Conservation (phyloP, 2,113 vertebrate species). For the Arizona elegans region DNA sequence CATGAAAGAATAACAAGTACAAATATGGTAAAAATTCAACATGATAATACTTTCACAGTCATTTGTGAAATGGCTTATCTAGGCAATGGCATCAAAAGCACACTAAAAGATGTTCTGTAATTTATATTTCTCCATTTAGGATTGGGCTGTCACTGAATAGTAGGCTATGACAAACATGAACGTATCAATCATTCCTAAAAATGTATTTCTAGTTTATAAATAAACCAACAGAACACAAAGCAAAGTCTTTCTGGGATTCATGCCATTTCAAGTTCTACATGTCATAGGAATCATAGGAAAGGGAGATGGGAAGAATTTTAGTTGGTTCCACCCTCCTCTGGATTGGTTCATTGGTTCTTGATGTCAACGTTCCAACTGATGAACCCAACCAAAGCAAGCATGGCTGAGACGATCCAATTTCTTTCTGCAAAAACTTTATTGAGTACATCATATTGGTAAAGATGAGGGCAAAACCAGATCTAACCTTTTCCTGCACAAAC, state of each 20-base stretch:
- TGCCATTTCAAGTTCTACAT: background rate
- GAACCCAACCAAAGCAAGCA: too few species aligned
- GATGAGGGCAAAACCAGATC: too few species aligned
- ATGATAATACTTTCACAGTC: background rate
- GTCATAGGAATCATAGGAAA: background rate
- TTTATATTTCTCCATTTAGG: background rate
- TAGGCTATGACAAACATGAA: background rate
- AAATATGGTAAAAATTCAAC: background rate
- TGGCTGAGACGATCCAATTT: too few species aligned
- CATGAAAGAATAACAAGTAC: background rate
- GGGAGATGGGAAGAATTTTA: background rate
- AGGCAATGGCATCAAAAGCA: slow-evolving; percentile 23
- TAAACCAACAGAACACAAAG: background rate
- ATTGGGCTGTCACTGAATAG: background rate
- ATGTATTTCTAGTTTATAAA: background rate
- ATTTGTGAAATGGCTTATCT: background rate
- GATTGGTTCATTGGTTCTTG: background rate
- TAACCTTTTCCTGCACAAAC: too few species aligned
- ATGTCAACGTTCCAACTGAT: too few species aligned
- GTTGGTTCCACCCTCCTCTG: background rate
- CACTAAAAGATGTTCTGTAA: background rate
- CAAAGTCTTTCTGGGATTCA: background rate
- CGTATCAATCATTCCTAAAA: background rate
- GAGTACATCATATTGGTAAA: too few species aligned
- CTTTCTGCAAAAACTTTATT: too few species aligned